phyloP scores from a whole-genome alignment of 2,888 invertebrate genomes.

The Lycaena phlaeas region DNA sequence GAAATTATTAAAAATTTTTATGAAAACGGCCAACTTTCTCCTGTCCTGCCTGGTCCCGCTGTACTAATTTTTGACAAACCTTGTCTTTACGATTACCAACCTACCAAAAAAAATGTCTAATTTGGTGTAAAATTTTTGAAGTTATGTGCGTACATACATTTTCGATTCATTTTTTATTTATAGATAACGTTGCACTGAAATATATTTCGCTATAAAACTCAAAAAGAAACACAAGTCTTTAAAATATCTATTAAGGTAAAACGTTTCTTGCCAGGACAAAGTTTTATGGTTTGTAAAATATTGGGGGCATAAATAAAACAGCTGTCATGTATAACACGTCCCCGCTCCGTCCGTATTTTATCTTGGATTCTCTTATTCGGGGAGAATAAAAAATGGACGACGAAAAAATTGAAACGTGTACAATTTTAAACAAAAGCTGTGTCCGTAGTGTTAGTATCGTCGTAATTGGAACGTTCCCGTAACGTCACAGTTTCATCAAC shows the following conservation, averaged over 20 bases:
- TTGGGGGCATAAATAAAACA: constrained; percentile 65
- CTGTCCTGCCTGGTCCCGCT: too few relatives aligned
- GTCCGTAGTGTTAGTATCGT: constrained; percentile 21
- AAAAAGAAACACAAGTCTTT: constrained; percentile 15
- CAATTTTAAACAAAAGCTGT: constrained; percentile 31
- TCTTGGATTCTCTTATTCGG: constrained; percentile 55
- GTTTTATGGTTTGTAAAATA: constrained; percentile 71
- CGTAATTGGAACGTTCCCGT: constrained; percentile 24
- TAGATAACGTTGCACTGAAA: too few relatives aligned
- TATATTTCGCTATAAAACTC: not conserved
- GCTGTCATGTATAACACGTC: constrained; percentile 67
- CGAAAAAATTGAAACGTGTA: constrained; percentile 40
- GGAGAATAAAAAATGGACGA: constrained; percentile 51
- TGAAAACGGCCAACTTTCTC: too few relatives aligned
- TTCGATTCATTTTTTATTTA: too few relatives aligned
- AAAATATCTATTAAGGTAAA: constrained; percentile 62
- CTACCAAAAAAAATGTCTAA: too few relatives aligned
- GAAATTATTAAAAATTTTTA: too few relatives aligned
- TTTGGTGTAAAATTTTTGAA: too few relatives aligned
- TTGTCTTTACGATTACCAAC: too few relatives aligned
- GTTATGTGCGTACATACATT: too few relatives aligned
- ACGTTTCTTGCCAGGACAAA: constrained; percentile 58
- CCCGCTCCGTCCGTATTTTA: constrained; percentile 56
- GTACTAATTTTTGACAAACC: too few relatives aligned
- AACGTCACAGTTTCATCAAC: constrained; percentile 24